These are phyloP conservation scores for Xiphophorus hellerii DNA, from an alignment of 2,113 vertebrate species.

Conservation along the genomic window DNA sequence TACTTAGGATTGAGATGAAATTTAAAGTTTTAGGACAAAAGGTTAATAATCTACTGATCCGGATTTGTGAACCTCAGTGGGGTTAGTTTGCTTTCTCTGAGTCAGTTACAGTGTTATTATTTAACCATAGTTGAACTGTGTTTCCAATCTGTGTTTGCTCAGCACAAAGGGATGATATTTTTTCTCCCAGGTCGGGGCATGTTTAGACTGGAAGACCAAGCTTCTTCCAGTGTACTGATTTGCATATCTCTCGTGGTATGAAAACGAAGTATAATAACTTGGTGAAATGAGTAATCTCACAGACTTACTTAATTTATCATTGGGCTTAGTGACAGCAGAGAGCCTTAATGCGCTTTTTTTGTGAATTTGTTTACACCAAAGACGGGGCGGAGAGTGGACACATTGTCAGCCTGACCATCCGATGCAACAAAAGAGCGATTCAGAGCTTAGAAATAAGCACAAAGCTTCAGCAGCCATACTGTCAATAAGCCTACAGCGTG, in stretches of 20 bases:
- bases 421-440: slow-evolving; percentile 47
- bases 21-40: too few species aligned
- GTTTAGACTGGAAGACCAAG: slow-evolving; percentile 35
- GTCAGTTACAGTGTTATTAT: not conserved
- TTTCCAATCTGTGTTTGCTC: not conserved
- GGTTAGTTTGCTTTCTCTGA: too few species aligned
- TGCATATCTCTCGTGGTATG: slow-evolving; percentile 63
- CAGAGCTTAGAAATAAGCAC: slow-evolving; percentile 35
- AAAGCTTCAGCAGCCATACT: slow-evolving; percentile 42
- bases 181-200: slow-evolving; percentile 20
- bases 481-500: slow-evolving; percentile 47
- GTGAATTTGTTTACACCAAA: slow-evolving; percentile 45
- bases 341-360: slow-evolving; percentile 17
- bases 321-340: slow-evolving; percentile 23
- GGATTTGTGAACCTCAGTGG: not conserved
- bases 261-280: slow-evolving; percentile 47
- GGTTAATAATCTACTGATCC: not conserved
- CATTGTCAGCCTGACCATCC: slow-evolving; percentile 41
- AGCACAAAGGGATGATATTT: slow-evolving; percentile 6
- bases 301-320: slow-evolving; percentile 17
- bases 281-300: slow-evolving; percentile 10
- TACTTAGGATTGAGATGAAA: too few species aligned
- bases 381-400: slow-evolving; percentile 36
- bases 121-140: not conserved
- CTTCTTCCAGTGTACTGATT: slow-evolving; percentile 42